Conservation (phyloP, 2,888 invertebrate genomes). For the Lutraria lutraria region DNA sequence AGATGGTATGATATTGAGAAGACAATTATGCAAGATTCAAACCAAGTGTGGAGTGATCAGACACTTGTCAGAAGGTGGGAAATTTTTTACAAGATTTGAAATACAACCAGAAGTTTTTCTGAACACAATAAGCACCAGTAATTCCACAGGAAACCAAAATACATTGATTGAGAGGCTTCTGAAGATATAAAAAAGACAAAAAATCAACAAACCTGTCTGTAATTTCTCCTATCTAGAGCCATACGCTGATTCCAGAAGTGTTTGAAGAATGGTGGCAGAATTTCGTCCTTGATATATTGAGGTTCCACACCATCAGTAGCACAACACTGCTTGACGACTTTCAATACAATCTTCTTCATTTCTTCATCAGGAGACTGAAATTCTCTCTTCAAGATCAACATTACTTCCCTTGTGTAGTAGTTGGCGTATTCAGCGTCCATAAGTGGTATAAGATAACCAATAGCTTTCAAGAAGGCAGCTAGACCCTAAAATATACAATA, state of each 20-base stretch:
- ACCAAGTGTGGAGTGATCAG: no score
- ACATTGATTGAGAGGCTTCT: no score
- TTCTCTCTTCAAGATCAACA: slow-evolving; percentile 99
- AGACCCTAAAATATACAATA: slow-evolving; percentile 90
- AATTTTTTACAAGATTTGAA: no score
- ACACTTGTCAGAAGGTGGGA: no score
- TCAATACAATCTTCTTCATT: slow-evolving; percentile 99
- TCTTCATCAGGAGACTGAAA: slow-evolving; percentile 99
- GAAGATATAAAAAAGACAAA: neutral
- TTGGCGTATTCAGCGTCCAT: slow-evolving; percentile 99
- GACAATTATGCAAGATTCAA: no score
- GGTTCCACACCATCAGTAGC: slow-evolving; percentile 99
- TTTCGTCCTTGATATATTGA: slow-evolving; percentile 99
- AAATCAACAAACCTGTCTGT: slow-evolving; percentile 90
- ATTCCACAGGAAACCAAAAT: no score
- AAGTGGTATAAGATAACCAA: slow-evolving; percentile 99
- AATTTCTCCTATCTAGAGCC: slow-evolving; percentile 99
- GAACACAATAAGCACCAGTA: no score
- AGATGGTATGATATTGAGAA: no score
- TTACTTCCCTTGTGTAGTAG: slow-evolving; percentile 99
- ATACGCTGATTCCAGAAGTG: slow-evolving; percentile 99
- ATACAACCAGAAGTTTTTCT: no score
- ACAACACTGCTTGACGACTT: slow-evolving; percentile 99
- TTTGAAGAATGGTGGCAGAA: slow-evolving; percentile 98
- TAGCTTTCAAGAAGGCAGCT: slow-evolving; percentile 99